Conservation (phyloP, 1,140 invertebrate species). For the Mizuhopecten yessoensis region DNA sequence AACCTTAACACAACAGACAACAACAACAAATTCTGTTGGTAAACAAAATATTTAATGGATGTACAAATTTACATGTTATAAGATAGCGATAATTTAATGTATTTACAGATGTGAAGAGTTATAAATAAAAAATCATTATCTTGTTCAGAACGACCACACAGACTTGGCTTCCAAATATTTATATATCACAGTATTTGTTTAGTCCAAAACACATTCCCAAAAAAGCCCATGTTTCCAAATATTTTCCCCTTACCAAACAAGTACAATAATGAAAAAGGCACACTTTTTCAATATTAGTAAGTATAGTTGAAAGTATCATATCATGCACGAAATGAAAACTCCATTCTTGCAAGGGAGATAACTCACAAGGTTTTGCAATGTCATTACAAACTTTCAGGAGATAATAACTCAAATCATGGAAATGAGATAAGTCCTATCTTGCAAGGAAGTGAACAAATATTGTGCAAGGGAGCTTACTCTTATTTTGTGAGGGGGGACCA, state of each 20-base stretch:
- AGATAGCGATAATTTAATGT: conserved; percentile 39
- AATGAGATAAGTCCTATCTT: background rate
- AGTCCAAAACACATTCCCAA: background rate
- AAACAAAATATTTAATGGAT: conserved; percentile 36
- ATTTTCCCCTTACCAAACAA: background rate
- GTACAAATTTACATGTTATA: conserved; percentile 25
- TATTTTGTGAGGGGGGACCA: background rate
- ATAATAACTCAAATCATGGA: too few species aligned
- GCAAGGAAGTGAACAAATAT: background rate
- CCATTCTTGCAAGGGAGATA: background rate
- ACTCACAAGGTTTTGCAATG: background rate
- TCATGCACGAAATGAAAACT: background rate
- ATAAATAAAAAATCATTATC: conserved; percentile 28
- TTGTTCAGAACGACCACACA: background rate
- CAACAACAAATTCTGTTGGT: background rate
- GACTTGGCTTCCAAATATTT: background rate
- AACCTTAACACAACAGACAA: too few species aligned
- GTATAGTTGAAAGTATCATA: too few species aligned
- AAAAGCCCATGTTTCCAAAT: background rate
- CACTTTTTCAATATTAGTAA: background rate
- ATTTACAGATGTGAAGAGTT: background rate
- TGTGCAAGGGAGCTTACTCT: background rate
- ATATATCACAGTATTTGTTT: conserved; percentile 2
- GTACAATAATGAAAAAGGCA: background rate
- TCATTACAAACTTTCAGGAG: too few species aligned